These are phyloP conservation scores for Sphenopsis melanotis DNA, from an alignment of 2,797 vertebrate genomes.

Conservation along the genomic window DNA sequence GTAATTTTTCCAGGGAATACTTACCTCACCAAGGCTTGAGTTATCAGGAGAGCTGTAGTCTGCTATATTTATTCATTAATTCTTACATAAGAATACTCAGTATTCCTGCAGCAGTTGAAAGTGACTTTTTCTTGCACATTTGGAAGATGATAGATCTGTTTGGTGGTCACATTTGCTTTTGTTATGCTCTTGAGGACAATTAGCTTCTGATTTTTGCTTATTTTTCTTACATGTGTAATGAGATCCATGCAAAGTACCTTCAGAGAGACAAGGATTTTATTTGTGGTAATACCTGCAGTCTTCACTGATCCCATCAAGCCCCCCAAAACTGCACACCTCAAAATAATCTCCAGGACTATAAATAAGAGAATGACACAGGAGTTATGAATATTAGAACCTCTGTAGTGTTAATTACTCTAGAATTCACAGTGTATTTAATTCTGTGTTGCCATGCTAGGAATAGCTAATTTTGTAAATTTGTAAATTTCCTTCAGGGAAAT, in stretches of 20 bases:
- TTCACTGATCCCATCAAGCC: neutral
- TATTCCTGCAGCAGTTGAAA: neutral
- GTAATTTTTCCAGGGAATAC: neutral
- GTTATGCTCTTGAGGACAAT: neutral
- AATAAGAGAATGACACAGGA: neutral
- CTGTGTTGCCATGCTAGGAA: neutral
- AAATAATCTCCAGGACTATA: neutral
- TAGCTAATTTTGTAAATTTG: neutral
- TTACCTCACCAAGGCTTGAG: neutral
- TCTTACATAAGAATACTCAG: neutral
- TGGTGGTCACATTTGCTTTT: neutral
- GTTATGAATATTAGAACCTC: neutral
- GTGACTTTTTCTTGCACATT: neutral
- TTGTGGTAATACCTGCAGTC: neutral
- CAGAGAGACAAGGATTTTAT: neutral
- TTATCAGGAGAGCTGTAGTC: neutral
- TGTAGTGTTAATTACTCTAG: neutral
- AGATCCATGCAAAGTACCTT: neutral
- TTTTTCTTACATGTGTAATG: neutral
- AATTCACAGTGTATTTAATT: neutral
- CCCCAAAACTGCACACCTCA: neutral
- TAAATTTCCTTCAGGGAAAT: constrained; percentile 83
- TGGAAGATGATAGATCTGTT: neutral
- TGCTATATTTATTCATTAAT: neutral
- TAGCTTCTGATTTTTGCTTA: neutral